Evolutionary conservation across 64 coral and sea anemone genomes (phyloP), one percentile per base, ranked within the genome.

Genomic region (Stichodactyla mertensii): DNA sequence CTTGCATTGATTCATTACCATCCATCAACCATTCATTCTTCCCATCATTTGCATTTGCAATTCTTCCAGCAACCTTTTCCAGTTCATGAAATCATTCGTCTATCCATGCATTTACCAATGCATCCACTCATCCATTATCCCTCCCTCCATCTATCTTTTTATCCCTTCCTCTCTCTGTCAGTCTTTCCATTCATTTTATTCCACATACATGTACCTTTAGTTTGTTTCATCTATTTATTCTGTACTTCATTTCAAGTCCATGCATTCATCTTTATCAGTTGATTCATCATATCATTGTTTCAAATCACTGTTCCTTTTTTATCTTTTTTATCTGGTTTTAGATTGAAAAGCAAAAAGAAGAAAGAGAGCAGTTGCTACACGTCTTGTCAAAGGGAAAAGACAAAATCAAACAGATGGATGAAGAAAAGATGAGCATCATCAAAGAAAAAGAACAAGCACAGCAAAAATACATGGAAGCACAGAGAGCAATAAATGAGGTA

Each of bases 321-420:
- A 74, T 31, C 6, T 6, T 74, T 2, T n/a, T n/a, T n/a, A n/a
- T n/a, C 12, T 74, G 62, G 69, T 74, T n/a, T 53, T 53, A 92
- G 91, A 81, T 92, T 84, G 86, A 83, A 52, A 92, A 88, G n/a
- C 91, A 97, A 86, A 90, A 89, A 24, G 79, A 85, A 24, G 94
- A 97, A 55, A 86, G 85, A 53, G 82, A 88, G 31, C 88, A 93
- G 80, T 20, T 97, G 52, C 85, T 97, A 16, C 82, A 86, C 16
- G 64, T 92, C 61, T 61, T 97, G 9, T 79, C 91, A 80, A 92
- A 97, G 64, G 94, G 93, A 70, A 97, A 86, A 79, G 90, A 90
- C 22, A 90, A 86, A 60, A 82, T 90, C 69, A 67, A 89, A 69
- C 67, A 16, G 4, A 87, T 85, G 26, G 88, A 88, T 51, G 36